Evolutionary conservation across 2,797 vertebrate species (phyloP), one percentile per base, ranked within the genome.

Genomic region (Sebastes jordani): DNA sequence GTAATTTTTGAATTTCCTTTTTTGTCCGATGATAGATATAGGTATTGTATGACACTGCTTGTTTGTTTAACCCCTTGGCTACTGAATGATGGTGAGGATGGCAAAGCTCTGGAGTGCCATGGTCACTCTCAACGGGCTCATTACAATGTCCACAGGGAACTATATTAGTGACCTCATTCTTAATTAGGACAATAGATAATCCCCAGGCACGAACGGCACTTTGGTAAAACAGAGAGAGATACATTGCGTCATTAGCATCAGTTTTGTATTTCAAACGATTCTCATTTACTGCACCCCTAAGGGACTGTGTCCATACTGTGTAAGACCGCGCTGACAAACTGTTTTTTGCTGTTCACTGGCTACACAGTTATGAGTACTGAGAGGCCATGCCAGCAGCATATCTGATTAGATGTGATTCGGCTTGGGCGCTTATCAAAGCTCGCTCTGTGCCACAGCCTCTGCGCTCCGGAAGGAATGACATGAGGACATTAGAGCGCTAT

Each of bases 171-270:
- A 42, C 84, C 76, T 71, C 46, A 25, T 82, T 88, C 59, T 78
- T 91, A 93, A 93, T 91, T 89, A 92, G 89, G 91, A 84, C 80
- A 86, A 89, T 82, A 87, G 78, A 82, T 83, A 88, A 82, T 88
- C 80, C 91, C 84, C 22, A 80, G 85, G 76, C 62, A 64, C 80
- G 89, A 76, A 82, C 46, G 64, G 72, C 73, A 70, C 86, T 84
- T 88, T 89, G 77, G 81, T 86, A 76, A 71, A 82, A 88, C 83
- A 77, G 20, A 56, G 55, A 74, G 79, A 85, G 86, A 86, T 91
- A 86, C 80, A 91, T 86, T 73, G 80, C 89, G 78, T 86, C 86
- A 90, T 91, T 92, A 91, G 74, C 76, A 78, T 89, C 74, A 34
- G 6, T 84, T 91, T 88, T 89, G 81, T 88, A 77, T 91, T 89